Conservation (phyloP, 37 sponge, comb jelly and placozoan genomes). For the Hexactinellida sp. region DNA sequence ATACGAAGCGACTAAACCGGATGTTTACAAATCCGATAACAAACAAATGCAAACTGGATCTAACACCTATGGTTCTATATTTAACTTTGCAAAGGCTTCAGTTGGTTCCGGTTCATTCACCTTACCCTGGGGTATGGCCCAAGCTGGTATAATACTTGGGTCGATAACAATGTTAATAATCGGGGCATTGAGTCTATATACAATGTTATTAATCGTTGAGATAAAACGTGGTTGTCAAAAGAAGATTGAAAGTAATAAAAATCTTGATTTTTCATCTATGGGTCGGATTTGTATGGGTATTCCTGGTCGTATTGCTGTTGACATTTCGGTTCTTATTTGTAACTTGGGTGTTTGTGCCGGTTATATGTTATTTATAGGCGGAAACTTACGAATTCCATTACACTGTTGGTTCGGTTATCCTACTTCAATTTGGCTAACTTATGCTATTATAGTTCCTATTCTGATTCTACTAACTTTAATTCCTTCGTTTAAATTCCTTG, state of each 20-base stretch:
- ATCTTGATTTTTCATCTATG: conserved; percentile 40
- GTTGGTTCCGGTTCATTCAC: conserved; percentile 74
- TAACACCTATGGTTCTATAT: conserved; percentile 39
- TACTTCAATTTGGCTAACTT: conserved; percentile 30
- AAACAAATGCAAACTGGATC: too few relatives aligned
- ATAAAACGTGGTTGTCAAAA: conserved; percentile 23
- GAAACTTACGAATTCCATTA: conserved; percentile 23
- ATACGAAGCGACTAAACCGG: not conserved
- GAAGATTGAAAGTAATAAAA: not conserved
- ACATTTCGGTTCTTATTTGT: conserved; percentile 51
- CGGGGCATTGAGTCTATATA: conserved; percentile 54
- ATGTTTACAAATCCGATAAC: too few relatives aligned
- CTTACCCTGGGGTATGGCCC: conserved; percentile 50
- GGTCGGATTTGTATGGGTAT: conserved; percentile 32
- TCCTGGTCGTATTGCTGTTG: conserved; percentile 44
- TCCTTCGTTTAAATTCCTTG: conserved; percentile 73
- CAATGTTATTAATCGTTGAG: conserved; percentile 61
- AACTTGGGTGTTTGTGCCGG: conserved; percentile 69
- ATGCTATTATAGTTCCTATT: conserved; percentile 54
- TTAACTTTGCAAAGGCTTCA: conserved; percentile 73
- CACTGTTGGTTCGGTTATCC: not conserved
- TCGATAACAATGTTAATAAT: conserved; percentile 41
- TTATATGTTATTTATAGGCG: conserved; percentile 59
- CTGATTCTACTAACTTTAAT: conserved; percentile 54
- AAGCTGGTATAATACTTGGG: conserved; percentile 46